Conservation (phyloP, 2,113 vertebrate species). For the Chlamydotis undulata region DNA sequence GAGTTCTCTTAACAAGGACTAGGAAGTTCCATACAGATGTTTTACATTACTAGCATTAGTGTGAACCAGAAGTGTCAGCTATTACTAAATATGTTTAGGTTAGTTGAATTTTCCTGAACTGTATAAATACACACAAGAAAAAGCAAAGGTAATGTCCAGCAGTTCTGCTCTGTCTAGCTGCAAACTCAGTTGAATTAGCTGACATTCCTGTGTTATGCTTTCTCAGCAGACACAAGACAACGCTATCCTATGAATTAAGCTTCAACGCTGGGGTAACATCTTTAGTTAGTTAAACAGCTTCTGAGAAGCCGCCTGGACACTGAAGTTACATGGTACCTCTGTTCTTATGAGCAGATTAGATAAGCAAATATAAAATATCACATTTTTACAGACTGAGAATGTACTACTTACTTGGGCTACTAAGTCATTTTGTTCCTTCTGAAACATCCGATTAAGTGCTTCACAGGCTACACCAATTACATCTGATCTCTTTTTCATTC, state of each 20-base stretch:
- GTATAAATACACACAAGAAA: neutral
- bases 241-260: neutral
- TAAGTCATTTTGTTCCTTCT: slow-evolving; percentile 94
- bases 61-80: neutral
- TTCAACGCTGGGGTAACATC: neutral
- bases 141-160: neutral
- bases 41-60: neutral
- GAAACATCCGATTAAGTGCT: slow-evolving; percentile 97
- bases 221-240: neutral
- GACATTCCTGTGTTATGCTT: neutral
- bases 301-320: neutral
- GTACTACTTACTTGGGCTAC: slow-evolving; percentile 88
- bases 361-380: neutral
- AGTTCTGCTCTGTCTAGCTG: neutral
- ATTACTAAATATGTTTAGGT: neutral
- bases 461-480: slow-evolving; percentile 93
- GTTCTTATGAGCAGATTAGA: neutral
- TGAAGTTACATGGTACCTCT: neutral
- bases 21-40: neutral
- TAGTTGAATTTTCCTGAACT: neutral
- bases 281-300: neutral
- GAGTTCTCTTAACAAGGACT: neutral
- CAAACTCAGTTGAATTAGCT: neutral
- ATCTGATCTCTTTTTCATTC: slow-evolving; percentile 90
- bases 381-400: neutral